These are phyloP conservation scores for Morpho helenor DNA, from an alignment of 2,888 invertebrate genomes.

Conservation along the genomic window DNA sequence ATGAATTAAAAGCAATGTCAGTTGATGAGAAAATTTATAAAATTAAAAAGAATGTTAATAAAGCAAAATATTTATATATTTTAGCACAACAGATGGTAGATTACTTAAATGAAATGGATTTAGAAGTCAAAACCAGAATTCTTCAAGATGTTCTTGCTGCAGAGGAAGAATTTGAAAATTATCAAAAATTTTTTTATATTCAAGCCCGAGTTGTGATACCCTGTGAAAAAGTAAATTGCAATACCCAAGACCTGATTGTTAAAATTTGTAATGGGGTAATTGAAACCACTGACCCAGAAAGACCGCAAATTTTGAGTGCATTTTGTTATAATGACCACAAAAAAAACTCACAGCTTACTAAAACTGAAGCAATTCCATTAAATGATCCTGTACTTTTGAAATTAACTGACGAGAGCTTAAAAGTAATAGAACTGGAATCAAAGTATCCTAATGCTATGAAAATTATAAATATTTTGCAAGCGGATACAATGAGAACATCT, in stretches of 20 bases:
- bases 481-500: conserved; percentile 43
- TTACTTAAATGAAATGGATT: conserved; percentile 55
- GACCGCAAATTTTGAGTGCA: conserved; percentile 66
- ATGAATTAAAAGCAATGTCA: conserved; percentile 46
- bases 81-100: conserved; percentile 51
- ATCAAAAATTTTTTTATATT: conserved; percentile 49
- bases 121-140: conserved; percentile 43
- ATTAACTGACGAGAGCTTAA: conserved; percentile 40
- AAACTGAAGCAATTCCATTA: conserved; percentile 35
- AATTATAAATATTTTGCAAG: conserved; percentile 46
- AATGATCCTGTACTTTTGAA: conserved; percentile 47
- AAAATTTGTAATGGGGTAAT: conserved; percentile 78
- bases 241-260: conserved; percentile 42
- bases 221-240: conserved; percentile 47
- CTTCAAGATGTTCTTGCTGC: conserved; percentile 50
- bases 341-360: conserved; percentile 31
- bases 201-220: conserved; percentile 49
- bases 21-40: conserved; percentile 46
- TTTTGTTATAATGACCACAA: conserved; percentile 64
- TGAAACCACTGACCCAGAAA: conserved; percentile 52
- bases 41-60: conserved; percentile 47
- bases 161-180: conserved; percentile 53
- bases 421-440: conserved; percentile 52
- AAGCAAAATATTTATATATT: conserved; percentile 47
- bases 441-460: conserved; percentile 39